Evolutionary conservation across 2,888 invertebrate species (phyloP).

Genomic region (Lordiphosa andalusiaca): DNA sequence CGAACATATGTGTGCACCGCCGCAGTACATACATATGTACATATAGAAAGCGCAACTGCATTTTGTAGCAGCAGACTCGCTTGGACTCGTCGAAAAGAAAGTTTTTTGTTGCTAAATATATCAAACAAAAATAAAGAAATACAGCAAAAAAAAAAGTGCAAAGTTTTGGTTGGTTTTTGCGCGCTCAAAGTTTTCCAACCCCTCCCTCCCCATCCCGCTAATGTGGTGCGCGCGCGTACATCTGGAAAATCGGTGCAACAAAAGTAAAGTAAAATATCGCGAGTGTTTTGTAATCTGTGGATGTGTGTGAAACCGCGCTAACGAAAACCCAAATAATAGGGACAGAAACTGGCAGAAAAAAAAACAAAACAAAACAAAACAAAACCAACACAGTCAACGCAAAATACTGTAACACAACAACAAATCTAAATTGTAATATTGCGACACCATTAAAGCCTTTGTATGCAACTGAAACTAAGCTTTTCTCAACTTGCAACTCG

Average conservation of each 20-base stretch:
- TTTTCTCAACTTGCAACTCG: constrained; percentile 25
- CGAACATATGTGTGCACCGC: not conserved
- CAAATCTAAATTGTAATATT: constrained; percentile 66
- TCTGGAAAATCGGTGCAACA: constrained; percentile 19
- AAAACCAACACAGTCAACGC: constrained; percentile 31
- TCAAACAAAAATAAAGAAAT: constrained; percentile 42
- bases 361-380: constrained; percentile 32
- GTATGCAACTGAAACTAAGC: constrained; percentile 30
- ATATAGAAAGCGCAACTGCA: constrained; percentile 67
- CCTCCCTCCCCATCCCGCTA: constrained; percentile 20
- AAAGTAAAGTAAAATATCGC: not conserved
- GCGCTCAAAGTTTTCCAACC: constrained; percentile 19
- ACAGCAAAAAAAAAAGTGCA: constrained; percentile 34
- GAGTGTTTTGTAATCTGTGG: constrained; percentile 47
- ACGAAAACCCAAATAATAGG: constrained; percentile 42
- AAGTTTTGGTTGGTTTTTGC: constrained; percentile 50
- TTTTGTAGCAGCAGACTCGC: constrained; percentile 57
- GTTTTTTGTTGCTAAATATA: constrained; percentile 59
- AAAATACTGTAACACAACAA: constrained; percentile 59
- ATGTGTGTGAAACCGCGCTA: constrained; percentile 35
- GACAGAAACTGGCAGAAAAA: constrained; percentile 18
- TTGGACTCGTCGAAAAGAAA: constrained; percentile 59
- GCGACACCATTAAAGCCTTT: constrained; percentile 48
- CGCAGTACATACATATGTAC: constrained; percentile 18
- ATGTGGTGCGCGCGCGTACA: constrained; percentile 27